Evolutionary conservation across 2,113 vertebrate genomes (phyloP), one percentile per base, ranked within the genome.

Genomic region (Prinia subflava): DNA sequence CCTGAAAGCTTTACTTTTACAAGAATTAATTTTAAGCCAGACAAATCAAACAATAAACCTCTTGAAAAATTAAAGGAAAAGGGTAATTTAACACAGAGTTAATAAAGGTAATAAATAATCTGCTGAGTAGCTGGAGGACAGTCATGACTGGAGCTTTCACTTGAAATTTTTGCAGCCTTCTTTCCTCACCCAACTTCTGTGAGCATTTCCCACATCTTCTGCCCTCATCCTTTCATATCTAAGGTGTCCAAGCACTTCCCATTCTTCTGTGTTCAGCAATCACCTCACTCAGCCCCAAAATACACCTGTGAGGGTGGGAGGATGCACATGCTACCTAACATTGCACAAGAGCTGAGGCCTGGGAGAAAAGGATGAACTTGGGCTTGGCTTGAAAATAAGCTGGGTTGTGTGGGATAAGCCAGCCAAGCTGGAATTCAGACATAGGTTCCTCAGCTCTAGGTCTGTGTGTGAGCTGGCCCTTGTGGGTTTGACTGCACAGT

Each of bases 91-190:
- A 81, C 71, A 92, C 27, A n/a, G 79, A 83, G 42, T 50, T 96
- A 80, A 85, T 90, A 65, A 94, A 92, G 59, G 68, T 41, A 80
- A 59, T 93, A 70, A 90, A 88, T 90, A 80, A 95, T 57, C 53
- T 69, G 13, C 59, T 27, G 24, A 59, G 88, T 24, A 79, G 76
- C 71, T 7, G 0, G 68, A 19, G 11, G 86, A 86, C 23, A 88
- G 59, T 24, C 8, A 15, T 7, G 25, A n/a, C 25, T 46, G 35
- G 67, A 89, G 53, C 47, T 67, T 35, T 59, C 3, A 2, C 75
- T 65, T 65, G 12, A 47, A 59, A 14, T 27, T 59, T 90, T 60
- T 30, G 22, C 33, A 53, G 49, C 10, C 15, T 89, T 63, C 50
- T n/a, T 63, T 69, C 49, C 46, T 60, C 64, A 31, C 19, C 9